Evolutionary conservation across 2,113 vertebrate genomes (phyloP).

Genomic region (Cynocephalus volans): DNA sequence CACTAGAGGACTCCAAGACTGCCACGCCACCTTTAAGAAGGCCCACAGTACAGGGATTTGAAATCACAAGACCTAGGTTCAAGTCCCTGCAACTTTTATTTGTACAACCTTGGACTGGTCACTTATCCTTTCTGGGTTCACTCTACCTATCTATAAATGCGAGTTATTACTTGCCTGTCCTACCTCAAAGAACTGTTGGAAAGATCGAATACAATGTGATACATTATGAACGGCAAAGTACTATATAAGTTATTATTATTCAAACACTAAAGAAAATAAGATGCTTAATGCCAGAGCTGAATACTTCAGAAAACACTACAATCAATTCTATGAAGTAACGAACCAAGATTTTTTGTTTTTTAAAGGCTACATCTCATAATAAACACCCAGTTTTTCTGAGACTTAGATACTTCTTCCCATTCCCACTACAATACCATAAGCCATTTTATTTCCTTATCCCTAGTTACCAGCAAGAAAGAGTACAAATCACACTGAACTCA

Average conservation of each 20-base stretch:
- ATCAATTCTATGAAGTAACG: conserved; percentile 48
- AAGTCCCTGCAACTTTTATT: conserved; percentile 26
- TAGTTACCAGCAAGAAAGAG: conserved; percentile 56
- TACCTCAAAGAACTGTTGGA: conserved; percentile 56
- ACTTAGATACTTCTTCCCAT: conserved; percentile 51
- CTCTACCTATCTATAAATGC: conserved; percentile 48
- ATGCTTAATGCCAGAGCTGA: neutral
- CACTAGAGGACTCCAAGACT: neutral
- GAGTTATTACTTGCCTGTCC: neutral
- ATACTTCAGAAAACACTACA: conserved; percentile 46
- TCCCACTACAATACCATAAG: conserved; percentile 26
- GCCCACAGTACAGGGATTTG: neutral
- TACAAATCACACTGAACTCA: conserved; percentile 29
- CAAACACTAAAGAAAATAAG: conserved; percentile 31
- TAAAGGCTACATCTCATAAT: conserved; percentile 8
- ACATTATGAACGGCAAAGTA: neutral
- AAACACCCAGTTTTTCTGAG: conserved; percentile 63
- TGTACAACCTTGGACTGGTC: conserved; percentile 43
- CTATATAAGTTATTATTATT: neutral
- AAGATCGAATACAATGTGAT: conserved; percentile 54
- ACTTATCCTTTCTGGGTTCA: conserved; percentile 19
- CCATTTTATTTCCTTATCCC: conserved; percentile 51
- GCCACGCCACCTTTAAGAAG: neutral
- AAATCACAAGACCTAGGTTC: conserved; percentile 11
- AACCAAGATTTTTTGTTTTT: conserved; percentile 5